Evolutionary conservation across 2,888 invertebrate genomes (phyloP).

Genomic region (Andrena fulva): DNA sequence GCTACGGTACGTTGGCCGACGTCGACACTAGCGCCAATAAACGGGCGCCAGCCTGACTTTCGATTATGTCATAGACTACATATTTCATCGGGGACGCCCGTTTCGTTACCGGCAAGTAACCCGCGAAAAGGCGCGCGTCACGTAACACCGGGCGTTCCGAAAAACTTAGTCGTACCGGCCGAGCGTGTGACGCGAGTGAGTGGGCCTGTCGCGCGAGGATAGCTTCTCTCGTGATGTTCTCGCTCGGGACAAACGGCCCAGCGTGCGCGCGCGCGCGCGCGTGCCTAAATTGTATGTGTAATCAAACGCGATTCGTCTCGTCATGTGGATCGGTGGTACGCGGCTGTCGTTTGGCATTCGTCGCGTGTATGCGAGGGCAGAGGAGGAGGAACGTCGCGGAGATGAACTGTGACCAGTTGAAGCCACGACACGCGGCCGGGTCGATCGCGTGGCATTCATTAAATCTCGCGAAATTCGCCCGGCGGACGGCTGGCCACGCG

Average conservation of each 20-base stretch:
- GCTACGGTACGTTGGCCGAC: slow-evolving; percentile 28
- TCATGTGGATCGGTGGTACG: slow-evolving; percentile 46
- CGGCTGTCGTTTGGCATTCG: slow-evolving; percentile 54
- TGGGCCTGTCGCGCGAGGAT: neutral
- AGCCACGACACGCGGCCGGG: slow-evolving; percentile 73
- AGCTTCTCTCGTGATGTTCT: neutral
- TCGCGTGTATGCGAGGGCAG: slow-evolving; percentile 48
- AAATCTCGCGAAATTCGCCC: slow-evolving; percentile 59
- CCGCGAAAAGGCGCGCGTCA: slow-evolving; percentile 32
- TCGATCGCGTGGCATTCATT: slow-evolving; percentile 64
- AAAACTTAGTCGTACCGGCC: neutral
- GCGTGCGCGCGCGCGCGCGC: slow-evolving; percentile 18
- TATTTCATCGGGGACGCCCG: slow-evolving; percentile 54
- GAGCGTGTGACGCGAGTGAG: neutral
- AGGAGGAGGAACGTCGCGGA: slow-evolving; percentile 56
- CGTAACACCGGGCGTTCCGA: neutral
- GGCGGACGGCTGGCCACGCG: neutral
- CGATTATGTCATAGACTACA: slow-evolving; percentile 72
- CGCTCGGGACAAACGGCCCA: neutral
- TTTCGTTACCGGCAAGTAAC: slow-evolving; percentile 22
- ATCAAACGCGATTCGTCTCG: slow-evolving; percentile 59
- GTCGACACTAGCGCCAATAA: slow-evolving; percentile 69
- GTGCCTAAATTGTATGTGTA: slow-evolving; percentile 13
- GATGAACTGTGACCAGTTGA: slow-evolving; percentile 73
- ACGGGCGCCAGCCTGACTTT: slow-evolving; percentile 51